Evolutionary conservation across 2,113 vertebrate species (phyloP).

Genomic region (Athene cunicularia): DNA sequence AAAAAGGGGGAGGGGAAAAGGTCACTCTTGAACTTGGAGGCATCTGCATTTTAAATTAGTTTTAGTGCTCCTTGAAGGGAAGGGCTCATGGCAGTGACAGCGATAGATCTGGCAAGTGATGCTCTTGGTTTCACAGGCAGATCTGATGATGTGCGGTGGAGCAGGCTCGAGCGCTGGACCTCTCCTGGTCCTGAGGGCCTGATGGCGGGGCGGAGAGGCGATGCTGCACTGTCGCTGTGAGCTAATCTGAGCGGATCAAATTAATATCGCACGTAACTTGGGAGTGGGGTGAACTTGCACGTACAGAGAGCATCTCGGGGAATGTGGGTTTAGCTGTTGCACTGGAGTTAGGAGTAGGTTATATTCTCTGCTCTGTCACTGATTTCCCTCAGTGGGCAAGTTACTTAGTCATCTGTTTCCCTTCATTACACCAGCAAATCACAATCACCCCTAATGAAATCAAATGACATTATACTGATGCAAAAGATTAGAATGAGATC

Average conservation of each 20-base stretch:
- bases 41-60: not conserved
- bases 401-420: not conserved
- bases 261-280: not conserved
- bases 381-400: not conserved
- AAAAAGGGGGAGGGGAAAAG: not conserved
- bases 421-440: conserved; percentile 13
- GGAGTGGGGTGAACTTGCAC: not conserved
- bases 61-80: not conserved
- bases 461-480: not conserved
- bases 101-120: not conserved
- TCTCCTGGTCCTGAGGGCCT: not conserved
- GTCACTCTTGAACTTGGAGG: not conserved
- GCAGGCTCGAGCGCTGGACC: accelerated
- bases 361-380: not conserved
- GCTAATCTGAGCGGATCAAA: not conserved
- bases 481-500: not conserved
- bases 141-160: accelerated
- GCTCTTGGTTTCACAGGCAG: not conserved
- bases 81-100: not conserved
- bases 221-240: accelerated
- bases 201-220: accelerated
- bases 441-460: conserved; percentile 44
- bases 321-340: accelerated
- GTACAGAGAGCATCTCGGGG: not conserved
- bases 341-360: accelerated